Evolutionary conservation across 1,140 invertebrate species (phyloP), one percentile per base, ranked within the genome.

Genomic region (Fopius arisanus): DNA sequence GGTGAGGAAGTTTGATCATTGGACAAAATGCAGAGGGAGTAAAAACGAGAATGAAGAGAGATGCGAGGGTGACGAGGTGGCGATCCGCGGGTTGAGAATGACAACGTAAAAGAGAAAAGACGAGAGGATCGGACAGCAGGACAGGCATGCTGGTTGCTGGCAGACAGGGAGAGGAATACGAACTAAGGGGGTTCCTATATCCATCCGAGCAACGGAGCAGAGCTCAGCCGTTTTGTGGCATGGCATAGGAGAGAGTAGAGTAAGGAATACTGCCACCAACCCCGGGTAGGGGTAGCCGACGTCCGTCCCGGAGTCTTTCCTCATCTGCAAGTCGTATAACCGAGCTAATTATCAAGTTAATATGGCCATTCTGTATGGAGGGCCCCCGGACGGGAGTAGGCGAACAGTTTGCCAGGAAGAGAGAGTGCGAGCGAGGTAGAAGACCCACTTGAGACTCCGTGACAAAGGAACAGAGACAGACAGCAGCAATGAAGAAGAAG

Each of bases 241-340:
- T 88, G 89, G 88, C 87, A 90, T 88, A 89, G 89, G 51, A 73
- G 87, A 86, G 89, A 90, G 89, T 88, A 89, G 90, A 90, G 88
- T 88, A 90, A 89, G 88, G 87, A 89, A 89, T 81, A 87, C 84
- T 76, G 74, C 63, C 73, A 43, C 82, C 87, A 79, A 83, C 85
- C 86, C 85, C 82, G 85, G 86, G 87, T 87, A 87, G 86, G 87
- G 87, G 87, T 88, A 87, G 86, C 84, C 87, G 87, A 84, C 88
- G 85, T 87, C 89, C 89, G 88, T 89, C 89, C 89, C 86, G 89
- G 65, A 90, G 89, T 91, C 90, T 90, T 90, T 89, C 89, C 93
- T 94, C 92, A 94, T 94, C 93, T 94, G 93, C 93, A 94, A 94
- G 93, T 94, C 93, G 91, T 93, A 94, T 93, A 93, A 93, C 92